phyloP scores from a whole-genome alignment of 2,797 vertebrate genomes.

The Gymnodraco acuticeps region DNA sequence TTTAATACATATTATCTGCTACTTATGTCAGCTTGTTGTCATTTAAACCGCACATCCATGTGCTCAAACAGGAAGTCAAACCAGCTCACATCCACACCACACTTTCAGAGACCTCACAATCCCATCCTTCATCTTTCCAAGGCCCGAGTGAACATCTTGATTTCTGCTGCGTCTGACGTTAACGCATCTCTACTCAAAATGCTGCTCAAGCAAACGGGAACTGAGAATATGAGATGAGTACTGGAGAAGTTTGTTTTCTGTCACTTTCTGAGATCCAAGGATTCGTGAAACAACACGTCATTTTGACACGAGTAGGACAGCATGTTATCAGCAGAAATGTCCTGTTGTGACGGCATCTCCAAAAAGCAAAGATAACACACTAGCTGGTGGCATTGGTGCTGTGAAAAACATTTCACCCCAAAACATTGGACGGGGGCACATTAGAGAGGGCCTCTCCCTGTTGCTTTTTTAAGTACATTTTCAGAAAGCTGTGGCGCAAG shows the following conservation, averaged over 20 bases:
- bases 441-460: neutral
- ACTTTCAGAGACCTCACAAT: slow-evolving; percentile 33
- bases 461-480: slow-evolving; percentile 23
- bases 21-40: slow-evolving; percentile 55
- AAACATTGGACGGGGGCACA: slow-evolving; percentile 24
- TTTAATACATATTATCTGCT: slow-evolving; percentile 60
- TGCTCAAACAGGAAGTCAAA: slow-evolving; percentile 49
- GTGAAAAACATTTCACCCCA: slow-evolving; percentile 44
- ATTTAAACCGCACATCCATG: slow-evolving; percentile 48
- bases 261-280: slow-evolving; percentile 57
- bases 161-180: slow-evolving; percentile 60
- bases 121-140: slow-evolving; percentile 51
- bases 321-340: slow-evolving; percentile 49
- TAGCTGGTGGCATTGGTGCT: slow-evolving; percentile 31
- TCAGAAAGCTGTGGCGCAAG: neutral
- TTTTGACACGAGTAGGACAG: slow-evolving; percentile 58
- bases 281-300: slow-evolving; percentile 65
- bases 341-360: slow-evolving; percentile 56
- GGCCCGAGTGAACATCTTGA: slow-evolving; percentile 55
- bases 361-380: slow-evolving; percentile 43
- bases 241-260: slow-evolving; percentile 68
- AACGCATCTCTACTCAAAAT: slow-evolving; percentile 54
- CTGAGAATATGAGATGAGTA: slow-evolving; percentile 58
- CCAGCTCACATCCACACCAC: slow-evolving; percentile 25
- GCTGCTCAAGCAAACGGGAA: slow-evolving; percentile 57